Evolutionary conservation across 2,888 invertebrate species (phyloP), one percentile per base, ranked within the genome.

Genomic region (Drosophila differens): DNA sequence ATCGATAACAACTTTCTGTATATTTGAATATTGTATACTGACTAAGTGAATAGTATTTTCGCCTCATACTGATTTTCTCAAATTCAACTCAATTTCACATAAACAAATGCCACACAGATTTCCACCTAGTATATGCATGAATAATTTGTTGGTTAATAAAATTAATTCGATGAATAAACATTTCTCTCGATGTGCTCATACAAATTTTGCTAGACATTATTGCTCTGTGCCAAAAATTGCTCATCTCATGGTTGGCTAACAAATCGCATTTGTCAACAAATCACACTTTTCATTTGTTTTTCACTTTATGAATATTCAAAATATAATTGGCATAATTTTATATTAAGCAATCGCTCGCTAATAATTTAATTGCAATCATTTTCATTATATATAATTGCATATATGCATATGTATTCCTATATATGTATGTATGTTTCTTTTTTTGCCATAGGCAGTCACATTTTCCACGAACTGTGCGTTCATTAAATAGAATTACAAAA

Each of bases 401-500:
- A 33, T 10, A 9, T 22, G 30, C 14, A 28, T 35, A 19, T 32
- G 4, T 39, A 22, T 14, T 4, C 19, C 37, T 5, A 25, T 37
- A 22, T 19, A 0, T 32, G 25, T 10, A 3, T 54, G 4, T 54
- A 9, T 54, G n/a, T 25, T 14, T 25, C 39, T 2, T 12, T 32
- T 32, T 41, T 44, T 58, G 22, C 32, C 41, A 22, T 19, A 4
- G 14, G 47, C 37, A 61, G 30, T 44, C 58, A 52, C 61, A 52
- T 62, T 65, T 53, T 39, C 47, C 25, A 49, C 55, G 33, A 66
- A 61, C 60, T 22, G 59, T n/a, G 49, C 52, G 52, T 59, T 39
- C 71, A 71, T 68, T 74, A 68, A 47, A 79, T 61, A 39, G 49
- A 49, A 72, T 52, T 52, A 60, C 79, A 61, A 55, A 68, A 70